Conservation (phyloP, 1,140 invertebrate genomes). For the Drosophila kohkoa region DNA sequence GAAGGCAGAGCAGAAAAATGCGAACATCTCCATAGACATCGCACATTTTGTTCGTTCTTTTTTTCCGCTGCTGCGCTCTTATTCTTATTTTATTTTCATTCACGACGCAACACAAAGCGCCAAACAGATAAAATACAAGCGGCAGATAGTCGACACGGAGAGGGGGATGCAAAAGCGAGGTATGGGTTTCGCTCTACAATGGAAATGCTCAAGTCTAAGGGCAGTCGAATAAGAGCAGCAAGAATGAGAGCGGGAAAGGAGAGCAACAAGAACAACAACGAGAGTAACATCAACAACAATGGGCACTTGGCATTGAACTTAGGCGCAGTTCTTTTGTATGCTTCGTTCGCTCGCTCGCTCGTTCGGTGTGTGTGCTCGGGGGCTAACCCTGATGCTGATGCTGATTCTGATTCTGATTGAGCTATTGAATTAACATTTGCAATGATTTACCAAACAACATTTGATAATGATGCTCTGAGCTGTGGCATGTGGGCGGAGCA, state of each 20-base stretch:
- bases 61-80: conserved; percentile 1
- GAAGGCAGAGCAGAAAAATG: conserved; percentile 39
- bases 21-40: conserved; percentile 44
- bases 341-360: too few species aligned
- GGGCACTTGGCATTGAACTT: conserved; percentile 78
- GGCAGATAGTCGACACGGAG: not conserved
- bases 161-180: conserved; percentile 13
- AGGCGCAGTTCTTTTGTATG: conserved; percentile 58
- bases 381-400: conserved; percentile 52
- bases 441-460: conserved; percentile 79
- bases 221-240: conserved; percentile 34
- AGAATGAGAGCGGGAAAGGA: conserved; percentile 1
- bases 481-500: conserved; percentile 39
- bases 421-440: conserved; percentile 82
- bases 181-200: conserved; percentile 32
- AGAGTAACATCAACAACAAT: conserved; percentile 22
- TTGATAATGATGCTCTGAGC: conserved; percentile 68
- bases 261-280: conserved; percentile 5
- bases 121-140: conserved; percentile 72
- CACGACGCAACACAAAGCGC: conserved; percentile 50
- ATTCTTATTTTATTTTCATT: conserved; percentile 41
- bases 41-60: conserved; percentile 43
- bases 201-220: conserved; percentile 54
- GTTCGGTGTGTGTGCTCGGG: not conserved
- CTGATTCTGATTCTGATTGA: conserved; percentile 62